A percentile compares a stretch with the other conserved stretches of the same genome.
Evolutionary conservation across 1,140 invertebrate genomes (phyloP).

Genomic region (Himalopsyche phryganea): DNA sequence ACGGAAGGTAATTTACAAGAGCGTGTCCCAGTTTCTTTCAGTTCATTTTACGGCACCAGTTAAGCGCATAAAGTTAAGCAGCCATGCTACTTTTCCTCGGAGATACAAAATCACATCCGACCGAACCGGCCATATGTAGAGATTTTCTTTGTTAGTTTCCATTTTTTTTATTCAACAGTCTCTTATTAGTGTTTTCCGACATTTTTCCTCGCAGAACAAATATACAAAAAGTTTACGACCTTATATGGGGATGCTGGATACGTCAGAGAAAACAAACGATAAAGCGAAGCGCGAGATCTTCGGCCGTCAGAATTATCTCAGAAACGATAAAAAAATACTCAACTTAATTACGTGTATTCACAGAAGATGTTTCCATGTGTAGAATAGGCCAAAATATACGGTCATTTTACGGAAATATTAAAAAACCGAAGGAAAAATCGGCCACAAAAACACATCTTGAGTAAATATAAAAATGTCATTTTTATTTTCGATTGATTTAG

Average conservation of each 20-base stretch:
- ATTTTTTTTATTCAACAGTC: conserved; percentile 17
- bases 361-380: too few species aligned
- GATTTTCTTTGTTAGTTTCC: conserved; percentile 7
- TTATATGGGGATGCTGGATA: conserved; percentile 10
- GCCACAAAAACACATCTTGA: too few species aligned
- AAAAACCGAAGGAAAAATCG: too few species aligned
- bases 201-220: conserved; percentile 8
- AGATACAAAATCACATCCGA: conserved; percentile 2
- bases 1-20: too few species aligned
- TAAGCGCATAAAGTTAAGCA: conserved; percentile 11
- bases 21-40: neutral
- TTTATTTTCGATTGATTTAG: too few species aligned
- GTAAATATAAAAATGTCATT: too few species aligned
- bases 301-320: too few species aligned
- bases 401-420: too few species aligned
- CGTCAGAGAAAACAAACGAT: neutral
- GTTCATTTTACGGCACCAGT: conserved; percentile 9
- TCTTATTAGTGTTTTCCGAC: conserved; percentile 10
- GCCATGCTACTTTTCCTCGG: conserved; percentile 1
- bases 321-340: too few species aligned
- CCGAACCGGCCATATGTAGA: conserved; percentile 5
- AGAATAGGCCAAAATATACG: too few species aligned
- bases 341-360: too few species aligned
- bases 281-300: too few species aligned
- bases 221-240: conserved; percentile 19